Evolutionary conservation across 2,888 invertebrate species (phyloP), one percentile per base, ranked within the genome.

Genomic region (Arge pagana): DNA sequence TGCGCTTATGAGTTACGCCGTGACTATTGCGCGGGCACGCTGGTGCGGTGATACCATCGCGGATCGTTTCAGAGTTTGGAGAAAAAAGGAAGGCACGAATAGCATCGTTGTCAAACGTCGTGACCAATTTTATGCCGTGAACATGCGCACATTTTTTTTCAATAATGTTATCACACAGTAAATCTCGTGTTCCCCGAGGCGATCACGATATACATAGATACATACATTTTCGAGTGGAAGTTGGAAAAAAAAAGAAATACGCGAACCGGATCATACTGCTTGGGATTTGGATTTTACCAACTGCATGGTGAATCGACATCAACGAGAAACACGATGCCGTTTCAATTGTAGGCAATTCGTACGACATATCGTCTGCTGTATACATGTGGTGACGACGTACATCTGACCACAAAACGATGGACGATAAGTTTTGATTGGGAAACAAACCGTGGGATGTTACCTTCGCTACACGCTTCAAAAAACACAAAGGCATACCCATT

Each of bases 1-100:
- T 85, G 72, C 88, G 86, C 81, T 85, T 85, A 83, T 89, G 90
- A 76, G 87, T 85, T 81, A 92, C 91, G 80, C 91, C 92, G 80
- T 89, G 88, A 82, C 83, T 85, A 86, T 91, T 92, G 81, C 88
- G 82, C 77, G 82, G 83, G 78, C 81, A 82, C 78, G 80, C 81
- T 79, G 80, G 79, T 79, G 72, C 72, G 70, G 66, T 60, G 65
- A 64, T 62, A 68, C n/a, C n/a, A n/a, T n/a, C n/a, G n/a, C n/a
- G n/a, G n/a, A n/a, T n/a, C n/a, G n/a, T 58, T 52, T 57, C 63
- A 63, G n/a, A 60, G 66, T 68, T 66, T 68, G 66, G 67, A 62
- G 67, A 62, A 66, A 69, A 66, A 64, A 65, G 65, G n/a, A n/a
- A 71, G 72, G 65, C 68, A 72, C 70, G 68, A 65, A 72, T 71